Evolutionary conservation across 2,888 invertebrate genomes (phyloP), one percentile per base, ranked within the genome.

Genomic region (Dasysyrphus albostriatus): DNA sequence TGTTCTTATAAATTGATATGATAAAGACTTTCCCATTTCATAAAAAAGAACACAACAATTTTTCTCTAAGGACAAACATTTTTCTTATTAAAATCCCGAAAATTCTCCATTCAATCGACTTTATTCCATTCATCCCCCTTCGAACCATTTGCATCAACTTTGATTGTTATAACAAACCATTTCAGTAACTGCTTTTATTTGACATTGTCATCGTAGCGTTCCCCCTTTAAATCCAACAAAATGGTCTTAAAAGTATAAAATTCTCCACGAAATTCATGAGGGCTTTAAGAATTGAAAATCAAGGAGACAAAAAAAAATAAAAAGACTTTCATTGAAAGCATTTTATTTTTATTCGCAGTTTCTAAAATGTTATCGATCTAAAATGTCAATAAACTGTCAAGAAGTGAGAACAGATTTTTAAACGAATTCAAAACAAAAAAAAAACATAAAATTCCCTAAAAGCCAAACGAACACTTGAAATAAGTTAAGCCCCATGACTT

Each of bases 301-400:
- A n/a, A 32, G n/a, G 29, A 8, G 4, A 7, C 32, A 10, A 34
- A 32, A 54, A 16, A n/a, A 34, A 37, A 58, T 5, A 34, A 19
- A 59, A 12, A 19, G 37, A 59, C 59, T 39, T 59, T 61, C 42
- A 61, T 42, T 61, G 24, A 42, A 61, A 39, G 42, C 42, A 42
- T 42, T 61, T 61, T 61, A 42, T 61, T 42, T 42, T 61, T 61
- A 61, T 61, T 61, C 24, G 42, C 61, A 61, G 24, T 61, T 61
- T 61, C 42, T 61, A 61, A 61, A 19, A 61, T 39, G 39, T 42
- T 61, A 61, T 61, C 24, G 39, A 19, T 42, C 42, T 39, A 42
- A 61, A 61, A 61, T 73, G 65, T 74, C 74, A 74, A 83, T 83
- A 79, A 83, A 74, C 74, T 83, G 83, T 79, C 74, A 74, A 61